Evolutionary conservation across 2,113 vertebrate genomes (phyloP).

Genomic region (Fregetta grallaria): DNA sequence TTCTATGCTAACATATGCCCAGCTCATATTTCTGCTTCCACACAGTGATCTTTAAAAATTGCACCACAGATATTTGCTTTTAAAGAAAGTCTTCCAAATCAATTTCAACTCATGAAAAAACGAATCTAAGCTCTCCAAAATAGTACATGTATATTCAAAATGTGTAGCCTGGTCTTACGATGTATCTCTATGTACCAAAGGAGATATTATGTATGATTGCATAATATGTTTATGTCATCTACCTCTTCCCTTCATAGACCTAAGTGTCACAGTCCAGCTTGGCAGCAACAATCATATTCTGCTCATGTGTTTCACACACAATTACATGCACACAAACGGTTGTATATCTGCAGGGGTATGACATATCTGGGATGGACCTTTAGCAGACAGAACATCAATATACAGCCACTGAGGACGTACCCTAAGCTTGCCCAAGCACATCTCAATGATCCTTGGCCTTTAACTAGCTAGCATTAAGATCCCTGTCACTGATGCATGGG

Average conservation of each 20-base stretch:
- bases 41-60: not conserved
- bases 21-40: not conserved
- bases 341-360: not conserved
- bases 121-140: not conserved
- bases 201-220: not conserved
- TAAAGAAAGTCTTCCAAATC: not conserved
- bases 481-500: not conserved
- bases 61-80: not conserved
- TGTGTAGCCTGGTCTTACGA: rapidly evolving
- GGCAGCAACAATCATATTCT: not conserved
- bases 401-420: not conserved
- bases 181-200: not conserved
- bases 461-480: not conserved
- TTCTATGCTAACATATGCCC: not conserved
- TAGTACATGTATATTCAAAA: rapidly evolving
- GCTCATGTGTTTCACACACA: not conserved
- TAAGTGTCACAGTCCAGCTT: not conserved
- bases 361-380: not conserved
- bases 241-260: not conserved
- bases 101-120: not conserved
- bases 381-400: not conserved
- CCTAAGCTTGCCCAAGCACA: not conserved
- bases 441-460: not conserved
- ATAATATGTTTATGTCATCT: not conserved
- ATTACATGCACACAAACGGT: rapidly evolving